Evolutionary conservation across 2,113 vertebrate species (phyloP).

Genomic region (Athene noctua): DNA sequence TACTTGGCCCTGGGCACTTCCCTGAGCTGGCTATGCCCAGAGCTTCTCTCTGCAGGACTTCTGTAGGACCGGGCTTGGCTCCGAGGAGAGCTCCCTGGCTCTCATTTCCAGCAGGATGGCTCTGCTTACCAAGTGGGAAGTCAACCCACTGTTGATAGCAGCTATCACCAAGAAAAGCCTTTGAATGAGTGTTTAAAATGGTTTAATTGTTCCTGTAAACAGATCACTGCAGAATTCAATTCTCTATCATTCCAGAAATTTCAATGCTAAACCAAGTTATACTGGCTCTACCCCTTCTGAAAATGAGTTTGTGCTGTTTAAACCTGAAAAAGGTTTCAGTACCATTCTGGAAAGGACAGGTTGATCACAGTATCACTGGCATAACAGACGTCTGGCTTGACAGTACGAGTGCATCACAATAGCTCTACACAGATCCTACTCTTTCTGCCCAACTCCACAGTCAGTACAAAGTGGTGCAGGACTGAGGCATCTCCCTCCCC

Average conservation of each 20-base stretch:
- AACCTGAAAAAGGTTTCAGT: not conserved
- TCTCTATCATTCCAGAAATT: not conserved
- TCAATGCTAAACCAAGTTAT: not conserved
- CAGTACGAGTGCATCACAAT: not conserved
- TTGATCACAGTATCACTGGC: not conserved
- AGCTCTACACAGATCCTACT: not conserved
- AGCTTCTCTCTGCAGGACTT: not conserved
- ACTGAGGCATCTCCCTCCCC: not conserved
- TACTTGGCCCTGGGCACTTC: not conserved
- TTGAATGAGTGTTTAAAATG: not conserved
- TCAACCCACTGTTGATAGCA: not conserved
- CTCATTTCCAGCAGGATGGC: not conserved
- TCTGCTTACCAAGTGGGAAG: not conserved
- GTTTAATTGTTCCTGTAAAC: not conserved
- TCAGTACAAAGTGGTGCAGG: not conserved
- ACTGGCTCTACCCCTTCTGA: not conserved
- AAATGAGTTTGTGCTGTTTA: not conserved
- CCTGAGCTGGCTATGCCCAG: not conserved
- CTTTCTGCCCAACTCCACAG: not conserved
- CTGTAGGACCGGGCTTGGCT: not conserved
- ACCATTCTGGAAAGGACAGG: not conserved
- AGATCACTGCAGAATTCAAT: not conserved
- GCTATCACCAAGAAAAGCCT: not conserved
- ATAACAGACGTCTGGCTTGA: not conserved
- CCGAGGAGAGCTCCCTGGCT: not conserved